Percentiles rank a stretch among this genome's conserved stretches.
phyloP scores from a whole-genome alignment of 1,140 invertebrate species.

The Akabosia matsudoensis region DNA sequence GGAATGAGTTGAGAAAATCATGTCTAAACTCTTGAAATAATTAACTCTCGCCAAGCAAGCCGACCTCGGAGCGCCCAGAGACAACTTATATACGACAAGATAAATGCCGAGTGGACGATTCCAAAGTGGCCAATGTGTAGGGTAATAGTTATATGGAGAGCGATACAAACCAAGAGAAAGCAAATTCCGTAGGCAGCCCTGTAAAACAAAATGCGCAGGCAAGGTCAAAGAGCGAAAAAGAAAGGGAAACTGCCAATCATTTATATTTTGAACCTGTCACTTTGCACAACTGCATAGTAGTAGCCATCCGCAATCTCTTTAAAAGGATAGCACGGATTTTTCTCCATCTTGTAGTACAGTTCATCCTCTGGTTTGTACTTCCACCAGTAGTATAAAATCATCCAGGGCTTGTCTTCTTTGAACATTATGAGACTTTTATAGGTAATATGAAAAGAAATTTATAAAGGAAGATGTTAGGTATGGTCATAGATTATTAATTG shows the following conservation, averaged over 20 bases:
- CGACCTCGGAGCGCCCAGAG: background rate
- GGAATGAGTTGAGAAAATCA: background rate
- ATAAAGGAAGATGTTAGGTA: too few species aligned
- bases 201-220: too few species aligned
- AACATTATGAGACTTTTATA: too few species aligned
- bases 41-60: slow-evolving; percentile 19
- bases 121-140: background rate
- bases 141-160: background rate
- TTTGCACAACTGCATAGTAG: background rate
- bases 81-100: background rate
- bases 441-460: too few species aligned
- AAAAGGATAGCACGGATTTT: slow-evolving; percentile 13
- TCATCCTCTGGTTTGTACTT: slow-evolving; percentile 26
- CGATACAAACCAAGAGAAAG: background rate
- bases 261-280: too few species aligned
- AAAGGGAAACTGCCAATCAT: too few species aligned
- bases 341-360: background rate
- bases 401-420: background rate
- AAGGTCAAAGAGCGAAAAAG: too few species aligned
- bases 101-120: background rate
- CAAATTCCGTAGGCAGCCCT: slow-evolving; percentile 15
- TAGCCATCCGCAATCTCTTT: slow-evolving; percentile 17
- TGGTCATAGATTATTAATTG: too few species aligned
- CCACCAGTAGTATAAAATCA: slow-evolving; percentile 24
- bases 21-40: background rate